phyloP scores from a whole-genome alignment of 2,888 invertebrate species.

The Chymomyza fuscimana region DNA sequence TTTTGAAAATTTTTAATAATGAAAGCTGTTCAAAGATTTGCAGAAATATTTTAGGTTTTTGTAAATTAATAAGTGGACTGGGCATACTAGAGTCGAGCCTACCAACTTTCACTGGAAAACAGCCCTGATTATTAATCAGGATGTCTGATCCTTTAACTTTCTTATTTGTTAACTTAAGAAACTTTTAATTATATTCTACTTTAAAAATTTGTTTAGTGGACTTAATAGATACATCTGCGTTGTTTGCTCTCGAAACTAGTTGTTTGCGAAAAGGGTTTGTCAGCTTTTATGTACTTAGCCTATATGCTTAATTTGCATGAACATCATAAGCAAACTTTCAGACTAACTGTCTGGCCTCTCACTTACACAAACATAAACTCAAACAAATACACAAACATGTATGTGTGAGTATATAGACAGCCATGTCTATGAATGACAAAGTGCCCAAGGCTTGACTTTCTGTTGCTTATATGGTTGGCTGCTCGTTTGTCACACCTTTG shows the following conservation, averaged over 20 bases:
- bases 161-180: too few relatives aligned
- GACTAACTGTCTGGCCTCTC: neutral
- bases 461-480: conserved; percentile 10
- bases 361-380: neutral
- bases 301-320: neutral
- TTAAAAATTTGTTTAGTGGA: too few relatives aligned
- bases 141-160: too few relatives aligned
- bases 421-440: neutral
- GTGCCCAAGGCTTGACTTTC: neutral
- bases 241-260: neutral
- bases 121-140: too few relatives aligned
- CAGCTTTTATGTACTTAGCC: neutral
- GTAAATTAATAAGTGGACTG: too few relatives aligned
- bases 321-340: neutral
- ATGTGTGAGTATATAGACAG: neutral
- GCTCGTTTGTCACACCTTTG: conserved; percentile 37
- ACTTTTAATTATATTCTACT: too few relatives aligned
- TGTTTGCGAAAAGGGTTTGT: neutral
- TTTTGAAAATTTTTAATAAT: too few relatives aligned
- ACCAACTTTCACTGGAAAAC: too few relatives aligned
- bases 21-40: too few relatives aligned
- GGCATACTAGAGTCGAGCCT: too few relatives aligned
- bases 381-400: neutral
- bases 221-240: too few relatives aligned
- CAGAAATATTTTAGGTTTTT: too few relatives aligned